phyloP scores from a whole-genome alignment of 2,113 vertebrate species.

The Proteles cristata region DNA sequence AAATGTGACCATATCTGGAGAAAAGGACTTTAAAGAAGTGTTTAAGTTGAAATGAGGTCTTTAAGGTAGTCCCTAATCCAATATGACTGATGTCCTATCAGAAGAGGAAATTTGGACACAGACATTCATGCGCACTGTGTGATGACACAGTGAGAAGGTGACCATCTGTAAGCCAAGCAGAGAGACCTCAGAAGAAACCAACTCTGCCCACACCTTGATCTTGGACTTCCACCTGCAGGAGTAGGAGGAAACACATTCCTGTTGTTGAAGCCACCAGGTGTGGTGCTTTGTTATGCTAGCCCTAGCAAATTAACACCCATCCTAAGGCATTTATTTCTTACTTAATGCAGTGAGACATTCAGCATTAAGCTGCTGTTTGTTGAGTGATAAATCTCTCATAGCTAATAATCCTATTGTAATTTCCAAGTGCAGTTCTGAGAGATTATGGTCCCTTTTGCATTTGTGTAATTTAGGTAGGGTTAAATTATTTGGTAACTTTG shows the following conservation, averaged over 20 bases:
- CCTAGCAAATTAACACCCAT: background rate
- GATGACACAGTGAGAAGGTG: background rate
- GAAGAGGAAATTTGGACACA: background rate
- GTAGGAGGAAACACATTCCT: background rate
- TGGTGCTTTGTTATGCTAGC: background rate
- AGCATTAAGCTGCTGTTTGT: background rate
- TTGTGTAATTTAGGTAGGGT: background rate
- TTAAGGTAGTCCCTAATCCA: background rate
- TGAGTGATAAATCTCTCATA: background rate
- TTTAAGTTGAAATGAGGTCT: background rate
- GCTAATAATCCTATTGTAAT: background rate
- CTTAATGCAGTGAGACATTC: background rate
- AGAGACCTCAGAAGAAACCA: background rate
- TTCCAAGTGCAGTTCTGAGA: background rate
- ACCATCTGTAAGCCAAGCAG: background rate
- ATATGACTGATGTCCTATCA: background rate
- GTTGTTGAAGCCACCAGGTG: background rate
- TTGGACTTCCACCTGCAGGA: background rate
- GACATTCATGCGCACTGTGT: background rate
- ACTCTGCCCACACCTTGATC: background rate
- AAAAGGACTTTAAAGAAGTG: background rate
- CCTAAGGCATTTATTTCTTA: background rate
- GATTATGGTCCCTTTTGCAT: constrained; percentile 19
- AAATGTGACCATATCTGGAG: background rate
- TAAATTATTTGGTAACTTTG: constrained; percentile 12